Base-by-base conservation (phyloP, 2,113 vertebrate genomes). In the Origma solitaria region DNA sequence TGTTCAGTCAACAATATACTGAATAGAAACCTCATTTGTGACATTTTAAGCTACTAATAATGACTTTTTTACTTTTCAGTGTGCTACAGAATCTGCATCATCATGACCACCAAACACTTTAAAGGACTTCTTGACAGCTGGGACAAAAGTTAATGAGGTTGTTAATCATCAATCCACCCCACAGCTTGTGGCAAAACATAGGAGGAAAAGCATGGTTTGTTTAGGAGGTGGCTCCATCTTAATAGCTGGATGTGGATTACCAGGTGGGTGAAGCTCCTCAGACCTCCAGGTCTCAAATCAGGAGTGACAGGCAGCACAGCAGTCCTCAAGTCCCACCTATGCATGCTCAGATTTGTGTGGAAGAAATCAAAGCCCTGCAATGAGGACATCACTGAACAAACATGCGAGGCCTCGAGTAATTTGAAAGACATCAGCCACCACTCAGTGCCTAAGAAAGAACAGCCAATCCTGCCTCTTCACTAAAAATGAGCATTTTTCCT, bases 261-360 rank as follows among this genome's bases (percentile, higher is more conserved):
- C 89, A 79, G 60, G 31, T 73, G 62, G 33, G 38, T 66, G 57
- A 91, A 93, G 50, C 42, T 68, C 58, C 66, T 91, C 82, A 91
- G 37, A 56, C 11, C 53, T 40, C 17, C 49, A 87, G 51, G 38
- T 61, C 61, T 76, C 66, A 85, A 79, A 91, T 57, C 3, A 47
- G 80, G 40, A 87, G 15, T 80, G 89, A 93, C 84, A 94, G 66
- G 42, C 0, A 0, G 49, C 49, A 83, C 33, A 58, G 77, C 56
- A 82, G 50, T 17, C 31, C 64, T 72, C 7, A 2, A 28, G 45
- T 31, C 60, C 70, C 91, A 91, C 78, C 81, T 90, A 84, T 54
- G 62, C 66, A 80, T 1, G 3, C 23, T 14, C 31, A 28, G 44
- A 57, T 65, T 27, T 0, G 0, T 11, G 28, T 4, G 24, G 49